These are phyloP conservation scores for Microctenopoma steveboyesi DNA, from an alignment of 2,797 vertebrate species.

Conservation along the genomic window DNA sequence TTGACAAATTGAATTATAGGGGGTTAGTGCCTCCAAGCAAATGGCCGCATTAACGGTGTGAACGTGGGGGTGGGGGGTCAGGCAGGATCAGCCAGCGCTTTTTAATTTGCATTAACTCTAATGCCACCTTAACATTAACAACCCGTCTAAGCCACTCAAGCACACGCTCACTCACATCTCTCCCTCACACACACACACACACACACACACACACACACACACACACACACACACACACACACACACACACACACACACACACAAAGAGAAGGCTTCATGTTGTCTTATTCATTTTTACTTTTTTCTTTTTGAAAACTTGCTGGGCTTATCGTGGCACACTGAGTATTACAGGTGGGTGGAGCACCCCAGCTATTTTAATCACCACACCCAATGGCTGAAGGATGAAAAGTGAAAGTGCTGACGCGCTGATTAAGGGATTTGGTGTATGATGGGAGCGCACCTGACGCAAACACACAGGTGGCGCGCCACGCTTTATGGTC, in stretches of 20 bases:
- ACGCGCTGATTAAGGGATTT: constrained; percentile 31
- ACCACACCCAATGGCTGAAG: constrained; percentile 23
- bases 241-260: background rate
- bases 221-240: constrained; percentile 2
- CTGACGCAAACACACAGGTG: background rate
- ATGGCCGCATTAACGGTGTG: constrained; percentile 79
- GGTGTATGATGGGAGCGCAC: background rate
- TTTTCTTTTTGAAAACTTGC: constrained; percentile 39
- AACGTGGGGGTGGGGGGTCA: constrained; percentile 64
- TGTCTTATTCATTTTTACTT: constrained; percentile 62
- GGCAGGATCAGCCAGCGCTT: constrained; percentile 69
- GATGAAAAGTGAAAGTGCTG: constrained; percentile 40
- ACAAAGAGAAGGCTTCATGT: constrained; percentile 27
- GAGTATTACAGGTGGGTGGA: constrained; percentile 50
- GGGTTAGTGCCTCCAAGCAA: constrained; percentile 85
- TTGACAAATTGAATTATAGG: constrained; percentile 91
- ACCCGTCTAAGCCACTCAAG: constrained; percentile 70
- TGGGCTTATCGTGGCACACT: constrained; percentile 63
- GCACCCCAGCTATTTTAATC: constrained; percentile 53
- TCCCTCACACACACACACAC: background rate
- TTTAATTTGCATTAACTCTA: constrained; percentile 83
- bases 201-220: background rate
- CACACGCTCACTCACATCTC: constrained; percentile 46
- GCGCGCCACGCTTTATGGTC: background rate
- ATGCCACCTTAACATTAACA: constrained; percentile 78